Percentiles rank a stretch among this genome's conserved stretches.
These are phyloP conservation scores for Griposia aprilina DNA, from an alignment of 2,888 invertebrate species.

Conservation along the genomic window DNA sequence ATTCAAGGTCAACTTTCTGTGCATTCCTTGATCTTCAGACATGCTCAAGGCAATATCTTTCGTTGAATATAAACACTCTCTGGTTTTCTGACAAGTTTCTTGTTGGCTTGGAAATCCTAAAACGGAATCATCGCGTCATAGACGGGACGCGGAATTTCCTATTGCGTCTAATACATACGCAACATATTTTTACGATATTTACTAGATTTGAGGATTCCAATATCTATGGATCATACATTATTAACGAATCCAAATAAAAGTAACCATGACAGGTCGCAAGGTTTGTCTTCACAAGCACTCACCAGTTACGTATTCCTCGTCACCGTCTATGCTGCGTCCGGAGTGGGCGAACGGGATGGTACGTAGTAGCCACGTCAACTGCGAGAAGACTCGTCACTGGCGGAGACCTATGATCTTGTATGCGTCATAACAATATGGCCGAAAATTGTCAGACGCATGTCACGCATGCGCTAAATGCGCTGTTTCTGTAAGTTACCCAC, in stretches of 20 bases:
- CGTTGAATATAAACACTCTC: conserved; percentile 70
- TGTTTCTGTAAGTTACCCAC: conserved; percentile 62
- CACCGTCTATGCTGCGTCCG: conserved; percentile 98
- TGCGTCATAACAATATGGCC: conserved; percentile 95
- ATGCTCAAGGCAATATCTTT: conserved; percentile 74
- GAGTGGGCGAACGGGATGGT: conserved; percentile 97
- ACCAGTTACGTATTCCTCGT: conserved; percentile 98
- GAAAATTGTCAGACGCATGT: conserved; percentile 89
- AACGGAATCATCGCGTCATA: conserved; percentile 87
- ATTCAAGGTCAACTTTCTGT: conserved; percentile 90
- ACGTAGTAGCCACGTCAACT: conserved; percentile 98
- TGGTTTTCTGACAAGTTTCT: conserved; percentile 74
- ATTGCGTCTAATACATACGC: conserved; percentile 85
- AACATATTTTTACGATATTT: conserved; percentile 78
- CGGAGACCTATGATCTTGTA: conserved; percentile 93
- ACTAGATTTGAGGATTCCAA: conserved; percentile 73
- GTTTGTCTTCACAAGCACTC: conserved; percentile 92
- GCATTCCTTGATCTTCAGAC: conserved; percentile 83
- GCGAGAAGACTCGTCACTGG: conserved; percentile 96
- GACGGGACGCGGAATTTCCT: conserved; percentile 83
- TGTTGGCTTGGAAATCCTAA: conserved; percentile 84
- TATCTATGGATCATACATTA: conserved; percentile 82
- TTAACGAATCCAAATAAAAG: conserved; percentile 85
- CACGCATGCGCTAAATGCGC: conserved; percentile 84
- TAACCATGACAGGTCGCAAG: conserved; percentile 90